Base-by-base conservation (phyloP, 2,113 vertebrate genomes). In the Neolamprologus modestus region DNA sequence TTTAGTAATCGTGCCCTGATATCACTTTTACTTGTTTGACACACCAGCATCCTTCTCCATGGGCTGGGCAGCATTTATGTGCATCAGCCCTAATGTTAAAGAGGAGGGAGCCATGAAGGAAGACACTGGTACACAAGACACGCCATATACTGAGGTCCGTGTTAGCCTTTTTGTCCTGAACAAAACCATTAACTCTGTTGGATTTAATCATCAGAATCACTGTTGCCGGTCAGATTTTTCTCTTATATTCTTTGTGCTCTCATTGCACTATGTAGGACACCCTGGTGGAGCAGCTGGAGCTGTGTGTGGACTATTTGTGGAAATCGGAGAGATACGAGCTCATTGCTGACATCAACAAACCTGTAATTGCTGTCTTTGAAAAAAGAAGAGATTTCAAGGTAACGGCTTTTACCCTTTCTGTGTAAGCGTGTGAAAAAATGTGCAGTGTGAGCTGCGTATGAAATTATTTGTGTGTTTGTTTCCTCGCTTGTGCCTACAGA, bases 21-120 rank as follows among this genome's bases (percentile, higher is more conserved):
- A 4, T 92, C 12, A 28, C 8, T 83, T 87, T 83, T 5, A 42
- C 76, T 35, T 86, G 59, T 94, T 57, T 92, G 45, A 33, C 35
- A 89, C 76, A 54, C 14, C 90, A 99, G 99, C 98, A 6, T 97
- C 97, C 3, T 99, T 99, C 92, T 98, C 97, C 73, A 98, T 99
- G 98, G 99, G 99, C 89, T 99, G 99, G 98, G 97, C 98, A 9
- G 99, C 99, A 40, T 99, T 99, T 81, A 96, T 99, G 94, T 98
- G 97, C 93, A 99, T 99, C 85, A 98, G 97, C 28, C 98, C 99
- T 78, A 99, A 99, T 82, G 99, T 99, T 86, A 98, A 99, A 93
- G 99, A 99, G 95, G 99, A 99, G 94, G 98, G 98, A 3, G 98
- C 98, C 87, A 99, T 99, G 99, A 99, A 99, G 92, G 98, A 99